Conservation (phyloP, 2,888 invertebrate genomes). For the Carterocephalus palaemon region DNA sequence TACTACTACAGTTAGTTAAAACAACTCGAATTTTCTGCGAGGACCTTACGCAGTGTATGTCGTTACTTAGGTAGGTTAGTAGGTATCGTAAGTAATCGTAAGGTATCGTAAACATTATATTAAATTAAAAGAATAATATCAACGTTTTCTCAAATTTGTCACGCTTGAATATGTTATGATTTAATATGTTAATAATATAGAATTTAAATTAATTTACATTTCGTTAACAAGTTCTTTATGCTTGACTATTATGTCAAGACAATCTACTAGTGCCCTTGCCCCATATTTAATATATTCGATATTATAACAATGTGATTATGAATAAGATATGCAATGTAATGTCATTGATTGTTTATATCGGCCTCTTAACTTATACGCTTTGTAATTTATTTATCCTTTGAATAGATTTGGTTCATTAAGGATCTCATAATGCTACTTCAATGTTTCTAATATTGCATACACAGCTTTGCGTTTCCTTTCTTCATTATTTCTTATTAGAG, state of each 20-base stretch:
- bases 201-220: slow-evolving; percentile 18
- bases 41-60: too few species aligned
- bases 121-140: too few species aligned
- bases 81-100: too few species aligned
- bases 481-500: too few species aligned
- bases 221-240: slow-evolving; percentile 10
- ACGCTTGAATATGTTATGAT: not conserved
- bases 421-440: too few species aligned
- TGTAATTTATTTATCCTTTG: not conserved
- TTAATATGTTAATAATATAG: not conserved
- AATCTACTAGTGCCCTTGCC: slow-evolving; percentile 46
- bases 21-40: too few species aligned
- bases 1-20: too few species aligned
- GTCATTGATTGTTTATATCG: slow-evolving; percentile 5
- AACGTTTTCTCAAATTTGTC: not conserved
- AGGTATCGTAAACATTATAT: too few species aligned
- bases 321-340: slow-evolving; percentile 13
- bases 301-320: slow-evolving; percentile 10
- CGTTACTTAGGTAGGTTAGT: too few species aligned
- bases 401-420: too few species aligned
- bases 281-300: slow-evolving; percentile 42
- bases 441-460: too few species aligned
- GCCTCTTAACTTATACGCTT: not conserved
- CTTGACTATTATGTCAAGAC: slow-evolving; percentile 31
- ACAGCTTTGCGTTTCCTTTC: too few species aligned